Base-by-base conservation (phyloP, 1,140 invertebrate genomes). In the Macrobrachium rosenbergii region DNA sequence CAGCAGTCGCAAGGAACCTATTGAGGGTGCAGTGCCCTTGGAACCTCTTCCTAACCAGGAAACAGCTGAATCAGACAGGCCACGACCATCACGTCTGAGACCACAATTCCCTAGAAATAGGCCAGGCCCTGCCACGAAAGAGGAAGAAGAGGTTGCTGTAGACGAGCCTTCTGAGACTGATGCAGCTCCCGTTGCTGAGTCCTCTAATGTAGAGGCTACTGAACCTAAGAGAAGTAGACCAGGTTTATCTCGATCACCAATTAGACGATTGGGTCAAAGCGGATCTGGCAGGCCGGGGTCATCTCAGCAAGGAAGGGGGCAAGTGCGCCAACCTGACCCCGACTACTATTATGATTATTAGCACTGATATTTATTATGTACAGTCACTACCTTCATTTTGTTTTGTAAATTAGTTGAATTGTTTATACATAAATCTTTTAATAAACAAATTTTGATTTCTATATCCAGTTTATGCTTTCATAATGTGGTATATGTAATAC, bases 361-460 rank as follows among this genome's bases (percentile, higher is more conserved):
- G 77, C 77, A 75, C 82, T 62, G 23, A 81, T 87, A 87, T 87
- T 87, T 87, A 87, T 87, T 81, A 78, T 87, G 78, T 87, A 87
- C 84, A 87, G 84, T 81, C 78, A 81, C 58, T 79, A 62, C 63
- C 78, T 72, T 86, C 77, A 72, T 81, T 58, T 80, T 81, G 69
- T 72, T 77, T 87, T 79, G 77, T 84, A 84, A 28, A 75, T 87
- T 87, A 87, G 84, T 87, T 87, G 43, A 60, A 80, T 87, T 87
- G 77, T 80, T 87, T 87, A 78, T 87, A 87, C 37, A 8, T 76
- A 81, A 81, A 59, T 81, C 84, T 80, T 87, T 73, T 80, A 86
- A 87, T 81, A 80, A 87, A 86, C 67, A 59, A 84, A 52, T 59
- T 5, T 19, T 23, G 37, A 14, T 14, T 73, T 14, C 14, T 17